Conservation (phyloP, 1,140 invertebrate genomes). For the Babylonia areolata region DNA sequence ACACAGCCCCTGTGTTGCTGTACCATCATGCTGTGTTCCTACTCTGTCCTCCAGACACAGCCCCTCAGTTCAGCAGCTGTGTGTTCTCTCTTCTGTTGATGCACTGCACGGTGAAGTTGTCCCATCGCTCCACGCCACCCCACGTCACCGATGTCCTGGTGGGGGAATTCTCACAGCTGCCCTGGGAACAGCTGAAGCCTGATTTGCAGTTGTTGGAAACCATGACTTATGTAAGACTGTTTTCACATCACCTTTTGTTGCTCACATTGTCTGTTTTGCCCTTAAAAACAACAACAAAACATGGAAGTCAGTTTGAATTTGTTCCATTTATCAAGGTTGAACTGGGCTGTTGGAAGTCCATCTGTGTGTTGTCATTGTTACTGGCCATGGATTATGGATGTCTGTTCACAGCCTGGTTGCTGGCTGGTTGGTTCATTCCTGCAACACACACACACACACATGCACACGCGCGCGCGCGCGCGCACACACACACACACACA, state of each 20-base stretch:
- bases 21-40: no score
- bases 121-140: conserved; percentile 82
- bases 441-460: no score
- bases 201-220: conserved; percentile 83
- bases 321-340: no score
- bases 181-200: conserved; percentile 85
- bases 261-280: not conserved
- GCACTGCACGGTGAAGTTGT: conserved; percentile 84
- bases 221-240: conserved; percentile 81
- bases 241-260: not conserved
- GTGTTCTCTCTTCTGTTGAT: conserved; percentile 81
- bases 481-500: no score
- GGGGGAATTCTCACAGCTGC: conserved; percentile 81
- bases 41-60: conserved; percentile 37
- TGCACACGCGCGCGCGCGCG: no score
- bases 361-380: no score
- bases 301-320: no score
- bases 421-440: no score
- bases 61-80: conserved; percentile 41
- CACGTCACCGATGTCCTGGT: conserved; percentile 84
- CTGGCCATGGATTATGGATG: no score
- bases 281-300: no score
- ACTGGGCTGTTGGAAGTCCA: no score
- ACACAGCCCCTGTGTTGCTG: conserved; percentile 6
- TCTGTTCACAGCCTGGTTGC: no score